Evolutionary conservation across 2,888 invertebrate species (phyloP).

Genomic region (Drosophila gaucha): DNA sequence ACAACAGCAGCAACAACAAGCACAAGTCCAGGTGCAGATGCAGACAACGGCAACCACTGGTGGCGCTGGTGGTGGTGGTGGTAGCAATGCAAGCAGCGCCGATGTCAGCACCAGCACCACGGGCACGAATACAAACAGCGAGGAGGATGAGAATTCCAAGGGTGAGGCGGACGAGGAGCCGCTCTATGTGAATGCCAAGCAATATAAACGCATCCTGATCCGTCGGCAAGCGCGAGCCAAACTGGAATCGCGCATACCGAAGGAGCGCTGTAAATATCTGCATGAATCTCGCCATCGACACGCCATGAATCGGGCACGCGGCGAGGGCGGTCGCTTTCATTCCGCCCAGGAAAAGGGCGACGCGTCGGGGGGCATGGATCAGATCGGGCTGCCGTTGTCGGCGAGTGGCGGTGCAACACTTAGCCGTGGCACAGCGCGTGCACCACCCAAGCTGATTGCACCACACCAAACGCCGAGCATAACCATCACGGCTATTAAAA

Average conservation of each 20-base stretch:
- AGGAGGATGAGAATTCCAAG: constrained; percentile 76
- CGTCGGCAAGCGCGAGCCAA: constrained; percentile 97
- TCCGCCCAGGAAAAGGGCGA: constrained; percentile 86
- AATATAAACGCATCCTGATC: constrained; percentile 98
- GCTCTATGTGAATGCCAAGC: constrained; percentile 98
- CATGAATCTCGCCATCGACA: constrained; percentile 98
- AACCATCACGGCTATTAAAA: constrained; percentile 83
- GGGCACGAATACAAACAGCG: constrained; percentile 68
- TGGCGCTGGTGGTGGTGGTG: not conserved
- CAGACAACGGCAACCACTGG: constrained; percentile 15
- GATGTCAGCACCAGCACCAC: constrained; percentile 68
- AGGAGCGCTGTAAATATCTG: constrained; percentile 98
- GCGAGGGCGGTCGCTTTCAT: constrained; percentile 98
- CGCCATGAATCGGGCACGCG: constrained; percentile 98
- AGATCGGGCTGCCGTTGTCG: constrained; percentile 51
- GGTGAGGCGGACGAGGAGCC: constrained; percentile 93
- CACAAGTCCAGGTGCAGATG: constrained; percentile 23
- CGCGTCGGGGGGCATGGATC: constrained; percentile 47
- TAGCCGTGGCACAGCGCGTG: constrained; percentile 65
- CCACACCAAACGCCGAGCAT: constrained; percentile 83
- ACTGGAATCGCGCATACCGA: constrained; percentile 98
- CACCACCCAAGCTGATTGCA: constrained; percentile 84
- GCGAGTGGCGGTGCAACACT: constrained; percentile 62
- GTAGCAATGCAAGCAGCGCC: constrained; percentile 39
- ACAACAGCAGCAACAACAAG: constrained; percentile 38